Evolutionary conservation across 1,140 invertebrate species (phyloP).

Genomic region (Magallana angulata): DNA sequence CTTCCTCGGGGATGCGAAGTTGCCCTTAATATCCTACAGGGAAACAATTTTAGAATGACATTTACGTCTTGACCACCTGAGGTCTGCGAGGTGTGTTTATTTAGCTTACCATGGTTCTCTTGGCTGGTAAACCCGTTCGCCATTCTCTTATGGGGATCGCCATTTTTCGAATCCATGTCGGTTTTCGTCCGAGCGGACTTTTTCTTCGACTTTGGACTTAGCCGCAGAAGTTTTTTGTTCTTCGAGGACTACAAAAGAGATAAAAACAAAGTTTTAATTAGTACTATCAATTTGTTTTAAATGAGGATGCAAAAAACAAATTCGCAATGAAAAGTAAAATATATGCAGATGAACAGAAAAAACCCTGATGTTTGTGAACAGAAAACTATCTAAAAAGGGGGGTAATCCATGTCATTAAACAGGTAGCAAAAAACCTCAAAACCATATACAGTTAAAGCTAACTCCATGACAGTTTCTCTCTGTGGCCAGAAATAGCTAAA

Average conservation of each 20-base stretch:
- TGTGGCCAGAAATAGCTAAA: too few relatives aligned
- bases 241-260: slow-evolving; percentile 63
- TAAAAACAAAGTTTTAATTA: too few relatives aligned
- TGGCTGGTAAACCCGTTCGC: slow-evolving; percentile 69
- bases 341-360: too few relatives aligned
- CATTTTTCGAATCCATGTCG: slow-evolving; percentile 48
- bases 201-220: slow-evolving; percentile 67
- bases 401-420: too few relatives aligned
- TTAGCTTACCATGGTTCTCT: slow-evolving; percentile 61
- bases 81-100: neutral
- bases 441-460: too few relatives aligned
- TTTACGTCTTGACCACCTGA: neutral
- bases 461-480: too few relatives aligned
- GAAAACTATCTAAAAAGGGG: too few relatives aligned
- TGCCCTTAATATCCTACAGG: neutral
- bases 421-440: too few relatives aligned
- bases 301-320: too few relatives aligned
- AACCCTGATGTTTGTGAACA: too few relatives aligned
- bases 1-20: neutral
- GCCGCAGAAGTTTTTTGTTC: slow-evolving; percentile 63
- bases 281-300: too few relatives aligned
- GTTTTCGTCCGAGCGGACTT: slow-evolving; percentile 54
- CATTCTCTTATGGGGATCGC: slow-evolving; percentile 55
- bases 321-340: too few relatives aligned
- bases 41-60: neutral